Conservation (phyloP, 2,797 vertebrate genomes). For the Acipenser transmontanus region DNA sequence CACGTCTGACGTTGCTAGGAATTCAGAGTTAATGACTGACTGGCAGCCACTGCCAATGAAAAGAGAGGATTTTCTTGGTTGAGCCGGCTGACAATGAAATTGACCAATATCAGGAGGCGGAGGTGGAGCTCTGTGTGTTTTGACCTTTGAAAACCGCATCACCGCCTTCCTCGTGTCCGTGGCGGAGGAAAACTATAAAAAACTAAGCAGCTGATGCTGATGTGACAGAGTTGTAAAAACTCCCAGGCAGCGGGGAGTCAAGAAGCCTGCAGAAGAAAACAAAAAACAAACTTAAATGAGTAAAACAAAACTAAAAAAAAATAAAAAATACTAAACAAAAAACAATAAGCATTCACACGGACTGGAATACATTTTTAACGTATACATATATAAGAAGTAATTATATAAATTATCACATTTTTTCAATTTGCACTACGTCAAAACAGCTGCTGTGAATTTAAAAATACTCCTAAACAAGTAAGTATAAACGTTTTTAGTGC, state of each 20-base stretch:
- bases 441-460: constrained; percentile 57
- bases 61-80: neutral
- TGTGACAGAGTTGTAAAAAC: constrained; percentile 74
- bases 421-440: constrained; percentile 53
- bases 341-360: constrained; percentile 15
- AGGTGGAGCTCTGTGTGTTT: constrained; percentile 55
- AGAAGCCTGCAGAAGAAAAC: constrained; percentile 25
- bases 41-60: constrained; percentile 33
- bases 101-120: constrained; percentile 39
- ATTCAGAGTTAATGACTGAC: constrained; percentile 34
- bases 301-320: constrained; percentile 18
- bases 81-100: constrained; percentile 28
- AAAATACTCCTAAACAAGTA: constrained; percentile 45
- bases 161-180: constrained; percentile 58
- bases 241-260: constrained; percentile 61
- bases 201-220: constrained; percentile 44
- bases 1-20: too few species aligned
- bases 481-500: constrained; percentile 33
- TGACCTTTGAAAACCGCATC: constrained; percentile 58
- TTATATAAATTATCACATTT: constrained; percentile 35
- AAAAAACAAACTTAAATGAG: neutral
- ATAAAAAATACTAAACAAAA: constrained; percentile 16
- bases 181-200: constrained; percentile 70
- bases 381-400: constrained; percentile 50
- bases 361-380: constrained; percentile 62